Conservation (phyloP, 1,140 invertebrate genomes). For the Gryllus bimaculatus region DNA sequence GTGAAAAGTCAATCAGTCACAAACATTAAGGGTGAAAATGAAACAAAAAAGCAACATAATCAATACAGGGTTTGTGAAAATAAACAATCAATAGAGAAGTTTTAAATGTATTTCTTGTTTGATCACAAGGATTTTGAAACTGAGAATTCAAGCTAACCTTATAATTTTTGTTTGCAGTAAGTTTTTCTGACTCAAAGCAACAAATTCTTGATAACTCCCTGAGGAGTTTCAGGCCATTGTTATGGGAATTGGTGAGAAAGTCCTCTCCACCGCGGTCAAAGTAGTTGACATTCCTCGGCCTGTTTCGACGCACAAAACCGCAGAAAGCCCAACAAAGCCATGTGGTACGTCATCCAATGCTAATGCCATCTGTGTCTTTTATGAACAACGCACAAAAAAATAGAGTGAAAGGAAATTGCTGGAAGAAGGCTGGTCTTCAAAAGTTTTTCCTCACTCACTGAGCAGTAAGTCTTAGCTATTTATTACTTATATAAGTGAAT, state of each 20-base stretch:
- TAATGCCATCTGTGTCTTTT: constrained; percentile 53
- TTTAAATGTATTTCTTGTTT: too few species aligned
- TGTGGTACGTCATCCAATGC: constrained; percentile 67
- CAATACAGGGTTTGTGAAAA: too few species aligned
- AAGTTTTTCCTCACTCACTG: constrained; percentile 52
- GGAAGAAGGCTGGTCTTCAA: constrained; percentile 38
- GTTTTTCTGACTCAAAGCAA: constrained; percentile 40
- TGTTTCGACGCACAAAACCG: constrained; percentile 89
- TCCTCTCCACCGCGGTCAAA: constrained; percentile 49
- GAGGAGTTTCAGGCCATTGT: constrained; percentile 47
- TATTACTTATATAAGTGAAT: too few species aligned
- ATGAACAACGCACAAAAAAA: constrained; percentile 38
- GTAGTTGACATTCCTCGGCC: constrained; percentile 84
- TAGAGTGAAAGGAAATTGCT: constrained; percentile 31
- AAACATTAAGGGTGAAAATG: too few species aligned
- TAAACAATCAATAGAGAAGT: too few species aligned
- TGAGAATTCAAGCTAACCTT: too few species aligned
- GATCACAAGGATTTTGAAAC: too few species aligned
- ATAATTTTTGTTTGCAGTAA: constrained; percentile 28
- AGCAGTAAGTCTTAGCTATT: constrained; percentile 46
- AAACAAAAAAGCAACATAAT: too few species aligned
- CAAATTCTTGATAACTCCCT: constrained; percentile 39
- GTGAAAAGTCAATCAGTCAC: too few species aligned
- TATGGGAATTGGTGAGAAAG: constrained; percentile 46
- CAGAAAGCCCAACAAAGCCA: constrained; percentile 65